phyloP scores from a whole-genome alignment of 2,113 vertebrate species.

The Varanus salvator region DNA sequence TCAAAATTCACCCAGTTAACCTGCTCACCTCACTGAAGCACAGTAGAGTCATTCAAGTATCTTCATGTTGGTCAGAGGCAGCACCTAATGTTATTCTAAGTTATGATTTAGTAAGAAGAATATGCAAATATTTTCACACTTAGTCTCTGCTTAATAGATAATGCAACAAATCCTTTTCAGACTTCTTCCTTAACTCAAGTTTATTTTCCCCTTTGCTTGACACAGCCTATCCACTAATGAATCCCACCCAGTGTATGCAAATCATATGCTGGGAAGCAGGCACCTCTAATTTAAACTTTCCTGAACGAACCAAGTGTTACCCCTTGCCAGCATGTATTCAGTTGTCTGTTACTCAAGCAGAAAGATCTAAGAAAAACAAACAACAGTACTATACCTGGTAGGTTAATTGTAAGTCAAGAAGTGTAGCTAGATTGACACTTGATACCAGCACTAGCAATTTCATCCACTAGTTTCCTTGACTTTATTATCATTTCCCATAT shows the following conservation, averaged over 20 bases:
- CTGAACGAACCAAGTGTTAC: constrained; percentile 22
- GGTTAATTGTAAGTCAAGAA: constrained; percentile 51
- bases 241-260: neutral
- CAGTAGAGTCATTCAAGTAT: neutral
- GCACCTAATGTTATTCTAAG: too few relatives aligned
- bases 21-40: neutral
- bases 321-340: constrained; percentile 29
- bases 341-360: constrained; percentile 20
- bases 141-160: neutral
- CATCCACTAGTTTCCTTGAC: constrained; percentile 37
- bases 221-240: neutral
- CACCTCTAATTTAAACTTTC: neutral
- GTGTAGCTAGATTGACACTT: constrained; percentile 38
- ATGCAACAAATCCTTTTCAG: constrained; percentile 42
- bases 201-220: constrained; percentile 48
- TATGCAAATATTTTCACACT: neutral
- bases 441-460: constrained; percentile 26
- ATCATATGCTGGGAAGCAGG: neutral
- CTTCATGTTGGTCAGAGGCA: accelerated
- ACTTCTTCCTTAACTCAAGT: neutral
- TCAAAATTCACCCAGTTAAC: neutral
- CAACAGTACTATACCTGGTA: constrained; percentile 34
- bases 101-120: too few relatives aligned
- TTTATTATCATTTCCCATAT: constrained; percentile 52
- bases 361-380: neutral